A percentile compares a stretch with the other conserved stretches of the same genome.
These are phyloP conservation scores for Terrapene triunguis DNA, from an alignment of 2,113 vertebrate species.

Conservation along the genomic window DNA sequence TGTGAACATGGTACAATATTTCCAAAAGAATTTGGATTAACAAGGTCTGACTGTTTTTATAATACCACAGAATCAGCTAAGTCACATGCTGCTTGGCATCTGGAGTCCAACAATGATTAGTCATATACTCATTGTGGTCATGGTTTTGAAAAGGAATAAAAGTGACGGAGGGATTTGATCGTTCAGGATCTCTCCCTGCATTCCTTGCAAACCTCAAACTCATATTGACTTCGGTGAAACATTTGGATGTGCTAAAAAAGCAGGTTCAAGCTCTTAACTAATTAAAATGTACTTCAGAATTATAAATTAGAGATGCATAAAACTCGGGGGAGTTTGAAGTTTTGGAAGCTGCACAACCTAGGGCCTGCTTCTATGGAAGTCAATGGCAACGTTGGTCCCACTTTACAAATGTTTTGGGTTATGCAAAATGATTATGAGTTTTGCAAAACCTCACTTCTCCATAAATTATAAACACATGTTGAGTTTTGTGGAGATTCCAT, in stretches of 20 bases:
- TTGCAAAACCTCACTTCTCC: neutral
- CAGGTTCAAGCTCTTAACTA: neutral
- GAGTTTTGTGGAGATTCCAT: neutral
- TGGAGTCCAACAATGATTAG: neutral
- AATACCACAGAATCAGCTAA: neutral
- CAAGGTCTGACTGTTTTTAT: neutral
- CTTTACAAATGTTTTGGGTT: neutral
- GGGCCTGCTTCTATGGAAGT: neutral
- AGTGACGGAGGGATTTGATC: neutral
- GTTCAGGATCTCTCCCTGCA: neutral
- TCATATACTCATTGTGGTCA: neutral
- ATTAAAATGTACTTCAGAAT: neutral
- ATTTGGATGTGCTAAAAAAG: neutral
- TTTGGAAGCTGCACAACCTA: neutral
- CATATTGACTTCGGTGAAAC: neutral
- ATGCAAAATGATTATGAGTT: neutral
- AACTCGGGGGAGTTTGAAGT: neutral
- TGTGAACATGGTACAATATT: neutral
- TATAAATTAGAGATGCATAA: neutral
- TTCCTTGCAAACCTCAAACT: neutral
- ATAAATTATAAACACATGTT: neutral
- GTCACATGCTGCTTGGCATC: neutral
- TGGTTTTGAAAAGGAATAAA: neutral
- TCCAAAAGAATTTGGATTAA: neutral
- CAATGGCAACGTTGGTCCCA: neutral